These are phyloP conservation scores for Manis pentadactyla DNA, from an alignment of 2,797 vertebrate genomes.

Conservation along the genomic window DNA sequence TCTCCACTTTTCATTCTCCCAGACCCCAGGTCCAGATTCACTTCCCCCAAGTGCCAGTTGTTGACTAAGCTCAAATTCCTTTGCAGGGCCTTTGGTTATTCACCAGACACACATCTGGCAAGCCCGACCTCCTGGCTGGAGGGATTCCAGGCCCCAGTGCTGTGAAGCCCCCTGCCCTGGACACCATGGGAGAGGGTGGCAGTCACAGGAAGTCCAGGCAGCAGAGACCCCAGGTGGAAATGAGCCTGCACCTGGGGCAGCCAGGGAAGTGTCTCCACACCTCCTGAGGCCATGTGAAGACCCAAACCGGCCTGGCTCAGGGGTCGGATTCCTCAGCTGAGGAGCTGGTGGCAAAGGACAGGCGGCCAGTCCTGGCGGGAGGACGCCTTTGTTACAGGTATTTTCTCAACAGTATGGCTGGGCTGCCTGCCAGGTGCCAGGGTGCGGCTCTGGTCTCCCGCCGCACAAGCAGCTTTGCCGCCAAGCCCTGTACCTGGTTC, in stretches of 20 bases:
- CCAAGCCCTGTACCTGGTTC: constrained; percentile 70
- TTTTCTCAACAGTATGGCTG: constrained; percentile 75
- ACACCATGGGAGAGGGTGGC: not conserved
- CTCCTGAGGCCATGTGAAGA: constrained; percentile 35
- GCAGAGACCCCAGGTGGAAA: not conserved
- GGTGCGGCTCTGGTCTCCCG: constrained; percentile 71
- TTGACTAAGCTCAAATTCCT: not conserved
- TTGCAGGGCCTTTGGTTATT: not conserved
- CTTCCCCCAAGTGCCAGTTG: not conserved
- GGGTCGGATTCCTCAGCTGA: constrained; percentile 55
- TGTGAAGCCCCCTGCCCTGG: not conserved
- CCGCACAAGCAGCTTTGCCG: constrained; percentile 65
- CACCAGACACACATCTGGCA: not conserved
- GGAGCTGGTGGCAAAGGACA: not conserved
- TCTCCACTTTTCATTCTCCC: not conserved
- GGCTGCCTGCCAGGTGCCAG: constrained; percentile 80
- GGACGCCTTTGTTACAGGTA: constrained; percentile 76
- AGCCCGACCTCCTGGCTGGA: not conserved
- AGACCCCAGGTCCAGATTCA: not conserved
- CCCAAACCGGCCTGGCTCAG: constrained; percentile 1
- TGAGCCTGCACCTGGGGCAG: not conserved
- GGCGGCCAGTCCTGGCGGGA: constrained; percentile 69
- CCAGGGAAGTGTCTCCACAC: not conserved
- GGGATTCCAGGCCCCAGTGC: not conserved
- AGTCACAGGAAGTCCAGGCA: not conserved